A percentile compares a stretch with the other conserved stretches of the same genome.
phyloP scores from a whole-genome alignment of 2,113 vertebrate genomes.

The Sinocyclocheilus anophthalmus region DNA sequence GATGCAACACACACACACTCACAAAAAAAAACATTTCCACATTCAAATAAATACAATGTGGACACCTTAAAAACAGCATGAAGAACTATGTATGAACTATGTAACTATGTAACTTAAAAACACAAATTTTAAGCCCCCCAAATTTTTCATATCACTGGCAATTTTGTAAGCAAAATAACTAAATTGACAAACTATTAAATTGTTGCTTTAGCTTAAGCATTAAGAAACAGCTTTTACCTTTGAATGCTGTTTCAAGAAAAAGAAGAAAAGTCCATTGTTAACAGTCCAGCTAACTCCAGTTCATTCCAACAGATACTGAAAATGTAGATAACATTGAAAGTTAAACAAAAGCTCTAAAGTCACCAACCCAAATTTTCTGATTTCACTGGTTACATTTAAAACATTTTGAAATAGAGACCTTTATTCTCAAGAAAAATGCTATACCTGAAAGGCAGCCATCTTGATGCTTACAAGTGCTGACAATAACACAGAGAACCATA shows the following conservation, averaged over 20 bases:
- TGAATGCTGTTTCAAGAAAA: neutral
- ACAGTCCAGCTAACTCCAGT: constrained; percentile 7
- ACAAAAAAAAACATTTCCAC: neutral
- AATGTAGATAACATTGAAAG: constrained; percentile 29
- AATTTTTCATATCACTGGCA: neutral
- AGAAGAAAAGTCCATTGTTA: constrained; percentile 15
- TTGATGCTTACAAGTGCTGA: neutral
- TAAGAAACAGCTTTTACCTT: neutral
- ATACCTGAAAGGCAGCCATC: neutral
- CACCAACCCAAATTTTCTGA: constrained; percentile 1
- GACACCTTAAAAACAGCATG: neutral
- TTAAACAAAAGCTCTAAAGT: neutral
- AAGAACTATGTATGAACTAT: neutral
- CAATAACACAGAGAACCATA: neutral
- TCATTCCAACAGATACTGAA: constrained; percentile 1
- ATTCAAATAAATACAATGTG: neutral
- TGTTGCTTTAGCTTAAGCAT: neutral
- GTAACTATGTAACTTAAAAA: neutral
- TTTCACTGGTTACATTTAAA: neutral
- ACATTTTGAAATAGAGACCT: neutral
- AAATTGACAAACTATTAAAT: neutral
- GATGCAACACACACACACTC: neutral
- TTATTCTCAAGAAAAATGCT: no score
- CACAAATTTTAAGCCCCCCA: neutral
- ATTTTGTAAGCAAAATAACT: neutral